Percentiles rank a stretch among this genome's conserved stretches.
These are phyloP conservation scores for Coptotermes formosanus DNA, from an alignment of 1,140 invertebrate genomes.

Conservation along the genomic window DNA sequence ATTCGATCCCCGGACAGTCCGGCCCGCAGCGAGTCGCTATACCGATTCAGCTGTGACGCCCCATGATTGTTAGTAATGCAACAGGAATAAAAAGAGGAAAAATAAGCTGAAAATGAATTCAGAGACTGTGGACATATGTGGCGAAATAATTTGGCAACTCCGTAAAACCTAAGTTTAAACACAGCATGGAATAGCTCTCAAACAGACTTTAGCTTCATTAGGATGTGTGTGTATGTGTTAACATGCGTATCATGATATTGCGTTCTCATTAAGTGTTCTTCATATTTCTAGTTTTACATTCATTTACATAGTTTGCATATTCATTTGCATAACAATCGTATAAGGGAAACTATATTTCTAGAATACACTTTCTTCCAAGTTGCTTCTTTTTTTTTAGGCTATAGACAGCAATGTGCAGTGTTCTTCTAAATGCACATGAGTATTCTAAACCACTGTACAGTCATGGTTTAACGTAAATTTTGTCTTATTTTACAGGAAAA, in stretches of 20 bases:
- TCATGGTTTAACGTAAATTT: background rate
- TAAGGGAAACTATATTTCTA: conserved; percentile 8
- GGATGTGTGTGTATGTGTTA: background rate
- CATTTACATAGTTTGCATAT: conserved; percentile 10
- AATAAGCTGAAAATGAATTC: background rate
- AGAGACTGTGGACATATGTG: background rate
- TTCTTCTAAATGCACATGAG: background rate
- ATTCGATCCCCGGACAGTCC: no score
- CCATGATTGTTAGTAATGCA: no score
- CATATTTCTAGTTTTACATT: background rate
- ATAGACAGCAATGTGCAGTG: background rate
- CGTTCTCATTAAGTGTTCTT: background rate
- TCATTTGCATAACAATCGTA: background rate
- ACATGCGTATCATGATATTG: background rate
- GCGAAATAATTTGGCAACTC: background rate
- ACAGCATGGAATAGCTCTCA: background rate
- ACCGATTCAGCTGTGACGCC: no score
- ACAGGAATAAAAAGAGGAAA: no score
- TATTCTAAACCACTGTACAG: background rate
- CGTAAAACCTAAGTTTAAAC: background rate
- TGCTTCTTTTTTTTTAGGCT: background rate
- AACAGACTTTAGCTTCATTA: background rate
- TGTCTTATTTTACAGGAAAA: no score
- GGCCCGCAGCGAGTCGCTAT: no score
- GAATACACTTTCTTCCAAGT: background rate